Conservation (phyloP, 2,888 invertebrate genomes). For the Rhopalosiphum nymphaeae region DNA sequence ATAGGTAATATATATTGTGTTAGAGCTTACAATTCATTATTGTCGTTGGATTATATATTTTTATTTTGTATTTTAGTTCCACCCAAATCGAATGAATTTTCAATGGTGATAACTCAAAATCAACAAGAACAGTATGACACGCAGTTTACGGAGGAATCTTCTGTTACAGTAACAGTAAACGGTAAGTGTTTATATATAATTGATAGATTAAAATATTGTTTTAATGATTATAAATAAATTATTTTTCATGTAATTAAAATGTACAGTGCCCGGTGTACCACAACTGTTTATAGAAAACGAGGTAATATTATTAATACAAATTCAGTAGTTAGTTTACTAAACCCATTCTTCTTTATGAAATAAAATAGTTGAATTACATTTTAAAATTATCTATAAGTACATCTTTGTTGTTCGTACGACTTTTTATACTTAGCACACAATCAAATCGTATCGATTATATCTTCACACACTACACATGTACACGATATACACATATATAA, state of each 20-base stretch:
- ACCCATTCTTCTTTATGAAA: neutral
- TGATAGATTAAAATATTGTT: neutral
- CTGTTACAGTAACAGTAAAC: neutral
- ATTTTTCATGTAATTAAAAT: neutral
- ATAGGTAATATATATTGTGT: too few relatives aligned
- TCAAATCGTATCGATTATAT: neutral
- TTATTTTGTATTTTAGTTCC: conserved; percentile 21
- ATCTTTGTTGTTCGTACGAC: neutral
- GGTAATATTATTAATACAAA: conserved; percentile 32
- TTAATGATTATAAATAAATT: neutral
- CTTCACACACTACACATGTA: too few relatives aligned
- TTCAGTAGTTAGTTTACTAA: neutral
- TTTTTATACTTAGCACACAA: neutral
- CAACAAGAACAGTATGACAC: conserved; percentile 82
- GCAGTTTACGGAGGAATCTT: conserved; percentile 74
- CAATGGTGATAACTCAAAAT: conserved; percentile 78
- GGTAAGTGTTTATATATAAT: neutral
- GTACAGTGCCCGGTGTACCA: conserved; percentile 36
- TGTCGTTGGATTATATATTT: neutral
- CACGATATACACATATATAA: too few relatives aligned
- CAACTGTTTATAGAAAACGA: conserved; percentile 54
- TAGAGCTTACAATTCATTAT: neutral
- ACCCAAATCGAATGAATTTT: conserved; percentile 67
- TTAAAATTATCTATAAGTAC: neutral
- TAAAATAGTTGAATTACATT: neutral